Evolutionary conservation across 2,888 invertebrate species (phyloP).

Genomic region (Cepaea hortensis): DNA sequence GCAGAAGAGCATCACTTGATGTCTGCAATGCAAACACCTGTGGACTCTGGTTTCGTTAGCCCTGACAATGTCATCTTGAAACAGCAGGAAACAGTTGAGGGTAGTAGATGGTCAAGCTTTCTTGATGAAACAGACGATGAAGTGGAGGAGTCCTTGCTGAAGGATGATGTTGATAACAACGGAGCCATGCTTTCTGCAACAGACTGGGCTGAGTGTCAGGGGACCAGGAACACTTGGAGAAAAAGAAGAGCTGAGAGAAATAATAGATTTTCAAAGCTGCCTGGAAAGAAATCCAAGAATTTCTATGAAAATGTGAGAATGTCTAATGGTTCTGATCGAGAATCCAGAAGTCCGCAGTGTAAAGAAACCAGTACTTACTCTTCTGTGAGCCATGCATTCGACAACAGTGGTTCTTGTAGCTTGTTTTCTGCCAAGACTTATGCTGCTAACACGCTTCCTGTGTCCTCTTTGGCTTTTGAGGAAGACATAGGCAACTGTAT

Average conservation of each 20-base stretch:
- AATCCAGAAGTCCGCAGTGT: too few species aligned
- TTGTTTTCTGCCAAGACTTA: too few species aligned
- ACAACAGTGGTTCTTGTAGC: too few species aligned
- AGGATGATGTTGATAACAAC: not conserved
- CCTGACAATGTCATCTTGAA: not conserved
- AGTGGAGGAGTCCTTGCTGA: not conserved
- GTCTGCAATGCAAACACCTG: not conserved
- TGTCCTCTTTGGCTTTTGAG: too few species aligned
- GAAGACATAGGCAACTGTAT: too few species aligned
- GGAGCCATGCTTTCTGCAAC: not conserved
- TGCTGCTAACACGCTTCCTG: too few species aligned
- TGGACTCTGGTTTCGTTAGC: not conserved
- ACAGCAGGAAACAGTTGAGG: not conserved
- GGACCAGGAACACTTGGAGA: not conserved
- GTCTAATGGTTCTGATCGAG: not conserved
- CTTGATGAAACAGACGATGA: conserved; percentile 20
- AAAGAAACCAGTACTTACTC: too few species aligned
- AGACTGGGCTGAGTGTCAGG: not conserved
- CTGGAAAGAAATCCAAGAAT: not conserved
- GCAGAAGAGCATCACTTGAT: not conserved
- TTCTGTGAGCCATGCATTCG: too few species aligned
- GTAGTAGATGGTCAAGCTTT: conserved; percentile 10
- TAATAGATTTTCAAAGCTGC: not conserved
- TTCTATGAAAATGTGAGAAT: not conserved
- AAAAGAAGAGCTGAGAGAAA: not conserved